Conservation (phyloP, 2,888 invertebrate species). For the Aphelenchoides bicaudatus region DNA sequence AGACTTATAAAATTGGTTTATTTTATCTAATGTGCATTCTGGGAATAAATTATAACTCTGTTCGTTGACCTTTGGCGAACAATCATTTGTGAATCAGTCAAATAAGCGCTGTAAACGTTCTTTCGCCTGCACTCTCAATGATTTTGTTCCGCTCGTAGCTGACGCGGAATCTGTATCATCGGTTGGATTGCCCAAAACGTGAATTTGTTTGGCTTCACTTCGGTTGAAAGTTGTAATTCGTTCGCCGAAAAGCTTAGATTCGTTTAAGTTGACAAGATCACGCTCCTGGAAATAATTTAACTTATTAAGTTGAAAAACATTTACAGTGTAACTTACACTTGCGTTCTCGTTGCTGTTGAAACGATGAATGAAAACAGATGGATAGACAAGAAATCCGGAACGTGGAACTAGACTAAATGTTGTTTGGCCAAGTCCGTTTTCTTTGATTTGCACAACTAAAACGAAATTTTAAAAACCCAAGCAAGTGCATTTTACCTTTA, state of each 20-base stretch:
- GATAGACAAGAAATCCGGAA: slow-evolving; percentile 55
- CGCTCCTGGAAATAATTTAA: neutral
- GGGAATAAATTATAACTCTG: too few relatives aligned
- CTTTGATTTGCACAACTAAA: slow-evolving; percentile 54
- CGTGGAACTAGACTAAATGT: slow-evolving; percentile 50
- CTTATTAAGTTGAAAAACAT: neutral
- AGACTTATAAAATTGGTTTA: too few relatives aligned
- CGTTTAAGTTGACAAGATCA: slow-evolving; percentile 4
- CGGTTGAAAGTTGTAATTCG: slow-evolving; percentile 49
- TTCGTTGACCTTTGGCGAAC: too few relatives aligned
- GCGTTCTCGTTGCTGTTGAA: slow-evolving; percentile 16
- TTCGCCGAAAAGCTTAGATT: slow-evolving; percentile 37
- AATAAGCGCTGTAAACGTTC: slow-evolving; percentile 34
- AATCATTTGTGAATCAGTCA: slow-evolving; percentile 28
- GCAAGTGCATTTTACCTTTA: slow-evolving; percentile 32
- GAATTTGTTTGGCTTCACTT: slow-evolving; percentile 55
- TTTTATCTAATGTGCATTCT: too few relatives aligned
- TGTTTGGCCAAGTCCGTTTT: slow-evolving; percentile 56
- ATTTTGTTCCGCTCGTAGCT: slow-evolving; percentile 27
- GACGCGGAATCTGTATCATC: slow-evolving; percentile 28
- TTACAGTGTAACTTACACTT: neutral
- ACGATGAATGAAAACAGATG: slow-evolving; percentile 49
- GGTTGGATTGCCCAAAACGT: slow-evolving; percentile 44
- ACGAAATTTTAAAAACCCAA: slow-evolving; percentile 16
- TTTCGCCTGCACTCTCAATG: slow-evolving; percentile 34